Base-by-base conservation (phyloP, 1,140 invertebrate genomes). In the Pristionchus pacificus region DNA sequence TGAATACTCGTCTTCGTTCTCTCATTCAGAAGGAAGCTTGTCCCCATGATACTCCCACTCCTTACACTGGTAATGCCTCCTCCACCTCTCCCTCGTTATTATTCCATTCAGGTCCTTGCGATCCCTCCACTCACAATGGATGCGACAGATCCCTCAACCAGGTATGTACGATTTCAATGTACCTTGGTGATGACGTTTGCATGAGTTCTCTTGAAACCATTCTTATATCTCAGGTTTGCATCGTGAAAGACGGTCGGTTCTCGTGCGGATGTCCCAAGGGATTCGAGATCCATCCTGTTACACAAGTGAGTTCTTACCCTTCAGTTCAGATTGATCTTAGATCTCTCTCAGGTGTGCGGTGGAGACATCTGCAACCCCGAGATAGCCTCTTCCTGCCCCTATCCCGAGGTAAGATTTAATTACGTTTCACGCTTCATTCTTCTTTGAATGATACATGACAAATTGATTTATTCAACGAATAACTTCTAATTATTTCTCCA, bases 321-420 rank as follows among this genome's bases (percentile, higher is more conserved):
- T 24, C 29, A 31, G 15, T 30, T n/a, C 60, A 38, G 15, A 15
- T 29, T 65, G 14, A 29, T 29, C n/a, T 60, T n/a, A n/a, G n/a
- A n/a, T 19, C 38, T 24, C 30, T 10, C 64, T 68, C 32, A 24
- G 24, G 79, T 84, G 24, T 83, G 81, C 70, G 81, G 81, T 25
- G 81, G 81, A 59, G 80, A 79, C 14, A 60, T 81, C 29, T 83
- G 81, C 77, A 84, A 83, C 77, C 82, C 80, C 28, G 76, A 74
- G 68, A 76, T 74, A 29, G 32, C 71, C 55, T 70, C 70, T 10
- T 74, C 66, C 6, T 77, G 74, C 30, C 70, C 70, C 1, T 49
- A 77, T 70, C 70, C 74, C 2, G 76, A 72, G 38, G 38, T 49
- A 49, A n/a, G n/a, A n/a, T n/a, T n/a, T 60, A 30, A 30, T 60